phyloP scores from a whole-genome alignment of 2,888 invertebrate genomes.

The Zeuzera pyrina region DNA sequence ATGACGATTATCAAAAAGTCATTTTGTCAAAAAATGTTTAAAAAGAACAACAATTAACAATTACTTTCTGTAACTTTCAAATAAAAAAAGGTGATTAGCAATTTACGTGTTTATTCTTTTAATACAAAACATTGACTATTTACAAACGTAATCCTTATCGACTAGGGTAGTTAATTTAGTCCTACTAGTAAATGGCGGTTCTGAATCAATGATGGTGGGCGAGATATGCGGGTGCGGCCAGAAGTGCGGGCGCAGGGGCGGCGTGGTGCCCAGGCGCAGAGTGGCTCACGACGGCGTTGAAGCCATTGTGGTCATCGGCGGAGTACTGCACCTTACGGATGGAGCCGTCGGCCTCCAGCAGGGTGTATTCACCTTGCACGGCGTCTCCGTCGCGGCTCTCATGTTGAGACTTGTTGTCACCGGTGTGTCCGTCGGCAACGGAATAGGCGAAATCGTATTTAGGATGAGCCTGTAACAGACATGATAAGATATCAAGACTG shows the following conservation, averaged over 20 bases:
- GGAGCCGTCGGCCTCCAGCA: constrained; percentile 66
- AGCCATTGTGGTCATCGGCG: constrained; percentile 68
- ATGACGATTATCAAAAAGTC: too few species aligned
- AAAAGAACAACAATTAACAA: too few species aligned
- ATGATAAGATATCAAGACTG: constrained; percentile 2
- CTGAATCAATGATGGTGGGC: constrained; percentile 28
- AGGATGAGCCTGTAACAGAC: constrained; percentile 59
- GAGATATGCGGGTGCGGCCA: constrained; percentile 24
- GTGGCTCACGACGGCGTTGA: constrained; percentile 55
- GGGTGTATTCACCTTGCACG: constrained; percentile 70
- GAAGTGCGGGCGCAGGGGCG: constrained; percentile 11
- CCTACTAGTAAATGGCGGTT: not conserved
- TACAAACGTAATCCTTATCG: not conserved
- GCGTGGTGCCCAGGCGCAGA: constrained; percentile 42
- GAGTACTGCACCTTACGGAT: constrained; percentile 67
- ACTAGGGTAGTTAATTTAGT: not conserved
- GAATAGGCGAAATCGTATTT: constrained; percentile 74
- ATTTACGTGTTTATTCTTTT: too few species aligned
- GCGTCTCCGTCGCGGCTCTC: constrained; percentile 75
- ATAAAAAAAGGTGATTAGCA: too few species aligned
- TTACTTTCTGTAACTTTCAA: too few species aligned
- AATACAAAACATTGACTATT: too few species aligned
- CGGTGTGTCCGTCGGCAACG: constrained; percentile 71
- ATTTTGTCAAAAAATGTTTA: too few species aligned
- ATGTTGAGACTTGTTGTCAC: constrained; percentile 74